These are phyloP conservation scores for Lucilia cuprina DNA, from an alignment of 1,140 invertebrate genomes.

Conservation along the genomic window DNA sequence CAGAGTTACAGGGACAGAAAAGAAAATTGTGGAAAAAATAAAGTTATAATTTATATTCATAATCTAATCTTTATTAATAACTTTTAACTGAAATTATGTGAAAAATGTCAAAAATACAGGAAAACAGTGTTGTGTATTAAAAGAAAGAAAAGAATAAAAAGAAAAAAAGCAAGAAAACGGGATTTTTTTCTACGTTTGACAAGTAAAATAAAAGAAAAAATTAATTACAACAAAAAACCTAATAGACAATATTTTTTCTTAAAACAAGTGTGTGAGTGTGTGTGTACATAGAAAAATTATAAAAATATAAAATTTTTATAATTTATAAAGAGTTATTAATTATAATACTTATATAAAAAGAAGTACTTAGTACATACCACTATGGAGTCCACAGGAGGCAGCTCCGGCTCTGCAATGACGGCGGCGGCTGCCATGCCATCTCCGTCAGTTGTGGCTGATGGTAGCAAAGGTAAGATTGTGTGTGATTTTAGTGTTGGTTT, in stretches of 20 bases:
- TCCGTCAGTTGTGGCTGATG: constrained; percentile 13
- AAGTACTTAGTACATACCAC: neutral
- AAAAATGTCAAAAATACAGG: constrained; percentile 23
- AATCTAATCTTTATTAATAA: neutral
- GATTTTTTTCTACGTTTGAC: constrained; percentile 11
- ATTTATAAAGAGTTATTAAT: neutral
- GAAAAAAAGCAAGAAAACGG: neutral
- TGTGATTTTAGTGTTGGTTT: neutral
- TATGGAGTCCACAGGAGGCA: neutral
- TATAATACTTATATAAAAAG: too few relatives aligned
- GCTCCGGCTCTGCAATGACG: neutral
- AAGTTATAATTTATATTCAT: neutral
- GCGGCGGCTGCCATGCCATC: constrained; percentile 4
- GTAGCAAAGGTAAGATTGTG: constrained; percentile 18
- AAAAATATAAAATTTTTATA: neutral
- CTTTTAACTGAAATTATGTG: neutral
- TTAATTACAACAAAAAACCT: neutral
- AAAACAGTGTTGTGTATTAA: constrained; percentile 19
- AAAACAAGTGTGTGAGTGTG: neutral
- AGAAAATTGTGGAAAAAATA: neutral
- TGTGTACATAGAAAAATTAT: neutral
- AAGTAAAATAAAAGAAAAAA: neutral
- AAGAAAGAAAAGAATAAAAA: neutral
- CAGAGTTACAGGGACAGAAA: neutral
- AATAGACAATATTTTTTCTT: neutral